These are phyloP conservation scores for Oplegnathus fasciatus DNA, from an alignment of 2,113 vertebrate genomes.

Conservation along the genomic window DNA sequence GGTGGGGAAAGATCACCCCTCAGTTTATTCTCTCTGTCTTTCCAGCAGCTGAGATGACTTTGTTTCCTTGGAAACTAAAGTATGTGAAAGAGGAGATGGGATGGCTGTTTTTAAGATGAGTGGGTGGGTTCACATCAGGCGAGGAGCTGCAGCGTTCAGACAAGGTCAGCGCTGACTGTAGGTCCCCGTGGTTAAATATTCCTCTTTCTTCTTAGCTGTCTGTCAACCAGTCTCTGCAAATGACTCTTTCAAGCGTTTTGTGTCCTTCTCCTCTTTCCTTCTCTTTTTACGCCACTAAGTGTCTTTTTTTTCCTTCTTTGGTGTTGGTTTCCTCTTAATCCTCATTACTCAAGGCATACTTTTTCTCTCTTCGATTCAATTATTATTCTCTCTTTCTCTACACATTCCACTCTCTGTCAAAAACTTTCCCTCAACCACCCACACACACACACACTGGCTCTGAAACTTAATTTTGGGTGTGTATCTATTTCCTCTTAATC, in stretches of 20 bases:
- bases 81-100: constrained; percentile 12
- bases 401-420: not conserved
- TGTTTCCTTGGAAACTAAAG: constrained; percentile 65
- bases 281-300: not conserved
- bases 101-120: constrained; percentile 22
- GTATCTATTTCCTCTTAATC: constrained; percentile 39
- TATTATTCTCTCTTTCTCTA: not conserved
- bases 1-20: constrained; percentile 24
- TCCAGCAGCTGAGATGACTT: constrained; percentile 16
- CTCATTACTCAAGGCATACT: not conserved
- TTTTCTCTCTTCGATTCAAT: not conserved
- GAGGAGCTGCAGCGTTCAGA: constrained; percentile 49
- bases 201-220: constrained; percentile 23
- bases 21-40: constrained; percentile 5
- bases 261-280: not conserved
- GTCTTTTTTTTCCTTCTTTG: not conserved
- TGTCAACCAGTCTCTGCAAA: constrained; percentile 9
- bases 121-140: constrained; percentile 52
- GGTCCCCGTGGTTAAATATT: constrained; percentile 5
- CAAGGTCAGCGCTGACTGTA: constrained; percentile 42
- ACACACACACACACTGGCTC: not conserved
- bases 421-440: not conserved
- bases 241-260: not conserved
- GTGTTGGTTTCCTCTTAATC: constrained; percentile 8
- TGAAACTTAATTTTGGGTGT: not conserved